Evolutionary conservation across 1,140 invertebrate species (phyloP), one percentile per base, ranked within the genome.

Genomic region (Diabrotica virgifera): DNA sequence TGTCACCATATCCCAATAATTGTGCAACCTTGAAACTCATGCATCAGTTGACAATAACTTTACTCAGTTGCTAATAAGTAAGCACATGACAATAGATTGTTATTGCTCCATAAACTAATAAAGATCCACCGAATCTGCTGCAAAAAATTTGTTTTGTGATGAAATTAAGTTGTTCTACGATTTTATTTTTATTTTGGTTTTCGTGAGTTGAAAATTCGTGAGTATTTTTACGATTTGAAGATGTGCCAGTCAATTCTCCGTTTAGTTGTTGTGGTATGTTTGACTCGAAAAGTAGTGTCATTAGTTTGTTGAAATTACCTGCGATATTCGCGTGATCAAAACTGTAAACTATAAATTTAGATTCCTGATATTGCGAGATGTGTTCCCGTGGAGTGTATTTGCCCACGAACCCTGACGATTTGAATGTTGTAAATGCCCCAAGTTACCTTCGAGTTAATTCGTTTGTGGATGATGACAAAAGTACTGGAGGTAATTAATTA

Each of bases 391-490:
- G 72, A 58, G 62, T 70, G 11, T 70, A 69, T 59, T 50, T 66
- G 50, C 36, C 50, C 14, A 35, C 65, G 11, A 69, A 68, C 57
- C 57, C 63, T 12, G 70, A 72, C n/a, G 68, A 70, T 36, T 4
- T 63, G 2, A 9, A 59, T 8, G 38, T 70, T 1, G 62, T 75
- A 6, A 72, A 72, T 55, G 64, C 65, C n/a, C 72, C 70, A 0
- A 67, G 59, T 51, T 75, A 68, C 70, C 66, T 75, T 11, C 60
- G 65, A 52, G 69, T 75, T 37, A 67, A 72, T 58, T 75, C 73
- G 12, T 75, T 75, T 61, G 65, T 75, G 8, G 72, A 75, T 61
- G 73, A 66, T 24, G 70, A 75, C 65, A 64, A 59, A 50, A 37
- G 62, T 36, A 50, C 14, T n/a, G 46, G 11, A 60, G 59, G 59